phyloP scores from a whole-genome alignment of 2,113 vertebrate species.

The Orcinus orca region DNA sequence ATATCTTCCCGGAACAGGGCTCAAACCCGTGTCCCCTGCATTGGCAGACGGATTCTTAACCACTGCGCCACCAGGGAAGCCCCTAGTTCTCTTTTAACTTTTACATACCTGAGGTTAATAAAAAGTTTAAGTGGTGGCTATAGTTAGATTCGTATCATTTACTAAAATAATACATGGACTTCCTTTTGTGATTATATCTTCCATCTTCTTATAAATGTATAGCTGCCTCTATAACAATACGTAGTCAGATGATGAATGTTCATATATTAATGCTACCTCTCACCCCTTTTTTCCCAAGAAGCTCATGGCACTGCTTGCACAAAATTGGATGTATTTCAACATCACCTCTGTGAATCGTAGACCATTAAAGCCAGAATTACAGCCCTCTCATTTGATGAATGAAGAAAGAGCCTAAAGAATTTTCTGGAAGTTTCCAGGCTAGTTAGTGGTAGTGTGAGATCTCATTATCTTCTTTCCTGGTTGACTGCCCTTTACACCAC shows the following conservation, averaged over 20 bases:
- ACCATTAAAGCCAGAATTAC: background rate
- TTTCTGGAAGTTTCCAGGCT: slow-evolving; percentile 38
- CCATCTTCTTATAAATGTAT: slow-evolving; percentile 34
- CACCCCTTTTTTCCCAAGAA: background rate
- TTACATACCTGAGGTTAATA: background rate
- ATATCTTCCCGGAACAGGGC: too few relatives aligned
- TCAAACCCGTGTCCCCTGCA: too few relatives aligned
- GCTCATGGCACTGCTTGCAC: background rate
- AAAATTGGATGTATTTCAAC: background rate
- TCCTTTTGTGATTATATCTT: slow-evolving; percentile 47
- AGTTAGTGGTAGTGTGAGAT: background rate
- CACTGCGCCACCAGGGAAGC: too few relatives aligned
- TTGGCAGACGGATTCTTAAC: too few relatives aligned
- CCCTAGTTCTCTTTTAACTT: slow-evolving; percentile 4
- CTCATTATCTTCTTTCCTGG: slow-evolving; percentile 20
- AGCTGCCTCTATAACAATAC: background rate
- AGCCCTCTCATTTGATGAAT: background rate
- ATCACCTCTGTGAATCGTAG: background rate
- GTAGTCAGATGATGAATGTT: background rate
- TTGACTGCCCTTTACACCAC: background rate
- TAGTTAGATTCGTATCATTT: slow-evolving; percentile 44
- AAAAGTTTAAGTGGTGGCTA: background rate
- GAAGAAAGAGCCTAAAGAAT: slow-evolving; percentile 35
- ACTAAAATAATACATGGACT: slow-evolving; percentile 5
- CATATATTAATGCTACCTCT: background rate